These are phyloP conservation scores for Enteromius argenteus DNA, from an alignment of 2,797 vertebrate species.

Conservation along the genomic window DNA sequence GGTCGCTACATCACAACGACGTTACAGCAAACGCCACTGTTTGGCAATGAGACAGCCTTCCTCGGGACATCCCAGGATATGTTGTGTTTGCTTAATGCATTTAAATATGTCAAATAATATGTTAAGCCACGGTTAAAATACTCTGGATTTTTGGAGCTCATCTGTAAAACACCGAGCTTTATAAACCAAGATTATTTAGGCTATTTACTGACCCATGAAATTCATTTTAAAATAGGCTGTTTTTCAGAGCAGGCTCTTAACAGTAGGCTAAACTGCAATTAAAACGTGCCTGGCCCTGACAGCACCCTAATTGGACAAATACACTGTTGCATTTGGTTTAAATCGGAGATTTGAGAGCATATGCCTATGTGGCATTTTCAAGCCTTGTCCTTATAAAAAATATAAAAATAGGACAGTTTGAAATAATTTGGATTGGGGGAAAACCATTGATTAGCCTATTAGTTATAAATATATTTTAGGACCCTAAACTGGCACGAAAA, in stretches of 20 bases:
- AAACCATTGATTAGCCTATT: too few relatives aligned
- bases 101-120: neutral
- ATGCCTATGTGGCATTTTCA: neutral
- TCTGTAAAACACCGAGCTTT: neutral
- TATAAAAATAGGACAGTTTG: neutral
- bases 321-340: neutral
- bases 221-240: neutral
- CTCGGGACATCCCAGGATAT: slow-evolving; percentile 21
- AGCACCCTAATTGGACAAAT: slow-evolving; percentile 51
- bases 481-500: neutral
- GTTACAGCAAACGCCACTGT: slow-evolving; percentile 28
- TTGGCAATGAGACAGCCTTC: neutral
- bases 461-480: too few relatives aligned
- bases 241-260: neutral
- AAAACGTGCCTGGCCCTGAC: slow-evolving; percentile 35
- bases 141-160: neutral
- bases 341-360: neutral
- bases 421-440: neutral
- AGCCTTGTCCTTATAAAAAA: neutral
- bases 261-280: slow-evolving; percentile 13
- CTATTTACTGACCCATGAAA: slow-evolving; percentile 51
- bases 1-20: slow-evolving; percentile 49
- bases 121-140: neutral
- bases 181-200: neutral
- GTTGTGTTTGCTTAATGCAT: neutral